phyloP scores from a whole-genome alignment of 2,113 vertebrate genomes.

The Sander vitreus region DNA sequence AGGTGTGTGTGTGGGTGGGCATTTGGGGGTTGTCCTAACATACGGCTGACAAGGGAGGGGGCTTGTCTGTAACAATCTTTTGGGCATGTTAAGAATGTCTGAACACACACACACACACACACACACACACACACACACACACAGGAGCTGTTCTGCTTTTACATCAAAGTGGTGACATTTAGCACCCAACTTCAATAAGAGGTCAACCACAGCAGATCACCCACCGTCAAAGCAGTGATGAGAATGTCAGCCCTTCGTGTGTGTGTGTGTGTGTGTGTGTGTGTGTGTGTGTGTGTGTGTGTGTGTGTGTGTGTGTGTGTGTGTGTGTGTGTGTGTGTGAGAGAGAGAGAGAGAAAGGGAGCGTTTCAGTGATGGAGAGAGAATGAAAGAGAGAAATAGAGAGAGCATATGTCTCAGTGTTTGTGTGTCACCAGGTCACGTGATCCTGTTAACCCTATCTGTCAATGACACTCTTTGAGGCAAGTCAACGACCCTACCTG shows the following conservation, averaged over 20 bases:
- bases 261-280: background rate
- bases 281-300: background rate
- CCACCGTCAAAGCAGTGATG: slow-evolving; percentile 57
- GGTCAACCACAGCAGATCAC: slow-evolving; percentile 71
- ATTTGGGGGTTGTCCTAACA: slow-evolving; percentile 24
- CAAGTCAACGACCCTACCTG: slow-evolving; percentile 44
- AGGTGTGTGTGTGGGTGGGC: background rate
- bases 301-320: background rate
- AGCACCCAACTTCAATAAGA: slow-evolving; percentile 70
- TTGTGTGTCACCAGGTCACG: slow-evolving; percentile 52
- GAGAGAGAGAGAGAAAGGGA: background rate
- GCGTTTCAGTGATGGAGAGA: background rate
- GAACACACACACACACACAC: slow-evolving; percentile 21
- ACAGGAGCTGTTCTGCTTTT: slow-evolving; percentile 59
- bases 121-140: slow-evolving; percentile 30
- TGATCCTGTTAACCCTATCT: slow-evolving; percentile 21
- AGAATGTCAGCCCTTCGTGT: slow-evolving; percentile 49
- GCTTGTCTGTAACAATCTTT: slow-evolving; percentile 35
- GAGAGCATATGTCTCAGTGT: slow-evolving; percentile 46
- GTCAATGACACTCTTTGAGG: slow-evolving; percentile 33
- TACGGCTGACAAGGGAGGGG: slow-evolving; percentile 14
- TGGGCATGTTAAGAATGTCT: slow-evolving; percentile 63
- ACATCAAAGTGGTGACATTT: slow-evolving; percentile 82
- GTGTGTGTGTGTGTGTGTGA: background rate
- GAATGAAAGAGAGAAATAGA: slow-evolving; percentile 19